These are phyloP conservation scores for Dioctria rufipes DNA, from an alignment of 2,888 invertebrate species.

Conservation along the genomic window DNA sequence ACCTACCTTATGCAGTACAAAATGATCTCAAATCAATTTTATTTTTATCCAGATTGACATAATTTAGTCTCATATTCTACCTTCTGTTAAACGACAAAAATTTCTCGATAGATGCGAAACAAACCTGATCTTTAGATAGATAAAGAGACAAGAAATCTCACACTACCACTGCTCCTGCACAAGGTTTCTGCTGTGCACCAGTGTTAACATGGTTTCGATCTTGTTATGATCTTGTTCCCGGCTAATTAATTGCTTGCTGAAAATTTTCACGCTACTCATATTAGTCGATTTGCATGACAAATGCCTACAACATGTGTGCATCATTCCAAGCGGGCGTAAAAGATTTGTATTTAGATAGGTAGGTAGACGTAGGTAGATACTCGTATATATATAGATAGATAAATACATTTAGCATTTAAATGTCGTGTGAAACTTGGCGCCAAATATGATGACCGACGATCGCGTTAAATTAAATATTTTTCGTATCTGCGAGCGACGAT, in stretches of 20 bases:
- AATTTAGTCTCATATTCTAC: too few species aligned
- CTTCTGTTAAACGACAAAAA: too few species aligned
- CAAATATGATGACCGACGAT: constrained; percentile 16
- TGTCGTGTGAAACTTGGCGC: constrained; percentile 42
- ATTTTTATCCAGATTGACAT: too few species aligned
- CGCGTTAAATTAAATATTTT: constrained; percentile 19
- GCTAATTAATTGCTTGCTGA: constrained; percentile 62
- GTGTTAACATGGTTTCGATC: constrained; percentile 60
- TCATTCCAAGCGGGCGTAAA: constrained; percentile 55
- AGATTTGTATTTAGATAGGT: neutral
- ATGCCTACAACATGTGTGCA: constrained; percentile 60
- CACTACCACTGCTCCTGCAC: neutral
- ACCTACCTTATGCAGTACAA: too few species aligned
- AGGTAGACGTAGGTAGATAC: too few species aligned
- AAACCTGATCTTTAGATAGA: constrained; percentile 24
- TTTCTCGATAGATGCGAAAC: neutral
- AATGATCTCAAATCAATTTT: too few species aligned
- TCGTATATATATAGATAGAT: too few species aligned
- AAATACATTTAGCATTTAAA: neutral
- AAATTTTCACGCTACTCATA: constrained; percentile 61
- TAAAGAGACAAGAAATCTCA: constrained; percentile 34
- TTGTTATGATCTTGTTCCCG: constrained; percentile 62
- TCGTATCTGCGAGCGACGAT: neutral
- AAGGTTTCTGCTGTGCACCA: constrained; percentile 5
- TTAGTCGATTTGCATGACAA: constrained; percentile 61